phyloP scores from a whole-genome alignment of 2,888 invertebrate genomes.

The Drosophila vallismaia region DNA sequence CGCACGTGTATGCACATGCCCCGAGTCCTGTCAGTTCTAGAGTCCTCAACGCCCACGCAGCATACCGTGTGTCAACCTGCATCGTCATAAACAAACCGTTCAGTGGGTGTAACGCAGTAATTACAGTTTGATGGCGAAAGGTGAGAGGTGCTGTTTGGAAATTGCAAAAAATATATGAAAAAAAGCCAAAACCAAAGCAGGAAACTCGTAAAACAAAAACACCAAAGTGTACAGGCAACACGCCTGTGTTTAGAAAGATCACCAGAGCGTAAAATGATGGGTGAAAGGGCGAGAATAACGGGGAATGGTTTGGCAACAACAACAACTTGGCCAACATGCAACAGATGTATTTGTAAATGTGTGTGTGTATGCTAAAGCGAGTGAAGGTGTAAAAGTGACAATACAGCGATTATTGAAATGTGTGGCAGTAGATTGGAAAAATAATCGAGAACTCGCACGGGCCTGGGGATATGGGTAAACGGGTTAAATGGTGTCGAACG shows the following conservation, averaged over 20 bases:
- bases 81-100: conserved; percentile 17
- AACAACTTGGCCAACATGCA: conserved; percentile 60
- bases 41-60: conserved; percentile 16
- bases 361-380: neutral
- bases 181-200: conserved; percentile 17
- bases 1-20: conserved; percentile 32
- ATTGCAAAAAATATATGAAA: conserved; percentile 2
- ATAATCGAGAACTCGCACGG: conserved; percentile 21
- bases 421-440: conserved; percentile 28
- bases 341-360: conserved; percentile 53
- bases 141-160: conserved; percentile 36
- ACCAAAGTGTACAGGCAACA: conserved; percentile 16
- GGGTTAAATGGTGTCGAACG: conserved; percentile 35
- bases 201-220: conserved; percentile 23
- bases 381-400: neutral
- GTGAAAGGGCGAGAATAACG: conserved; percentile 30
- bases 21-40: conserved; percentile 1
- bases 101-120: conserved; percentile 43
- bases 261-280: conserved; percentile 24
- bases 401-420: conserved; percentile 23
- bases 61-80: conserved; percentile 28
- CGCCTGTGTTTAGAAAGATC: conserved; percentile 35
- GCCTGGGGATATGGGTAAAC: conserved; percentile 24
- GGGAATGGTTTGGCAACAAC: conserved; percentile 34
- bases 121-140: conserved; percentile 51